Evolutionary conservation across 2,888 invertebrate genomes (phyloP).

Genomic region (Rhorus exstirpatorius): DNA sequence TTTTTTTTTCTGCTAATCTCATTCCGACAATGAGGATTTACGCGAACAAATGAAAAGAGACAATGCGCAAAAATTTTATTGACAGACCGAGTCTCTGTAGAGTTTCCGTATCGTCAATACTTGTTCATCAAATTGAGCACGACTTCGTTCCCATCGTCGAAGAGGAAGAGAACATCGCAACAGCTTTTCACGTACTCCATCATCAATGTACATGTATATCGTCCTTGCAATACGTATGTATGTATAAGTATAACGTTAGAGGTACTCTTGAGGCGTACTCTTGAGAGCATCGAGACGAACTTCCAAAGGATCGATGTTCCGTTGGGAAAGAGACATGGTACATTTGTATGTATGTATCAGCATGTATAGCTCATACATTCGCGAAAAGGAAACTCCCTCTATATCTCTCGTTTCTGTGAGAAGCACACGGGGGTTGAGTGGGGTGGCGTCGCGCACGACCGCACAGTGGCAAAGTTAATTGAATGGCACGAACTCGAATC

Average conservation of each 20-base stretch:
- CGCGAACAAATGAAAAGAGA: background rate
- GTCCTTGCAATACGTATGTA: background rate
- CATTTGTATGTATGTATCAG: background rate
- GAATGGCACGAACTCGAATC: conserved; percentile 66
- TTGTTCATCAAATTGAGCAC: conserved; percentile 77
- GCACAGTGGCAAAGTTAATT: conserved; percentile 68
- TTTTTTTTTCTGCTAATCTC: too few relatives aligned
- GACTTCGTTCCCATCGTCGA: conserved; percentile 64
- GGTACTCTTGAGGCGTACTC: conserved; percentile 37
- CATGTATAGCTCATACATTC: conserved; percentile 17
- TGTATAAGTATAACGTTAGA: conserved; percentile 6
- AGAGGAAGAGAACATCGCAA: conserved; percentile 71
- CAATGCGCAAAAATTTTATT: background rate
- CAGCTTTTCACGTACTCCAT: conserved; percentile 73
- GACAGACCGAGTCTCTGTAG: background rate
- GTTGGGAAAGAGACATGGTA: conserved; percentile 29
- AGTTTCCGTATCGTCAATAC: conserved; percentile 74
- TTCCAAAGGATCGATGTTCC: conserved; percentile 59
- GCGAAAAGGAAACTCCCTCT: conserved; percentile 60
- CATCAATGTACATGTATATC: background rate
- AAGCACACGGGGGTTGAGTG: background rate
- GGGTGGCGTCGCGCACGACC: conserved; percentile 57
- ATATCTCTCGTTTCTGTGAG: conserved; percentile 43
- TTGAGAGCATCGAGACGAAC: conserved; percentile 56
- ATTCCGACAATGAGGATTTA: too few relatives aligned